These are phyloP conservation scores for Ashinkailepas kermadecensis DNA, from an alignment of 2,888 invertebrate species.

Conservation along the genomic window DNA sequence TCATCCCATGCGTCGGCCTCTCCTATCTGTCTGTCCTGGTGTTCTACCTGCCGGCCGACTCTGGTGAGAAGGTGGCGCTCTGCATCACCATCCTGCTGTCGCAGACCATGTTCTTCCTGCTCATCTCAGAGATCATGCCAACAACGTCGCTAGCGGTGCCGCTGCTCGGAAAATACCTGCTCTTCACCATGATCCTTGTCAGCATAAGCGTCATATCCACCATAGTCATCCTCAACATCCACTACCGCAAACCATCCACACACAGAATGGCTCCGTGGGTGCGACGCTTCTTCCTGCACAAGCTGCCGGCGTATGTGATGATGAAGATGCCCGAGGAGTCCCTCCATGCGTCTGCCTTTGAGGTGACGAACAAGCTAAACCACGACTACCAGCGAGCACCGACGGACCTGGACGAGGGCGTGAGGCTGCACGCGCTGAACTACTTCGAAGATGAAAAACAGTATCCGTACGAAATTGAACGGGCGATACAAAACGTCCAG, in stretches of 20 bases:
- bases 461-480: slow-evolving; percentile 85
- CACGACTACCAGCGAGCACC: neutral
- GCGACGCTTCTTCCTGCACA: slow-evolving; percentile 73
- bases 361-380: neutral
- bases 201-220: slow-evolving; percentile 85
- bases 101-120: slow-evolving; percentile 89
- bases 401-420: neutral
- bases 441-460: neutral
- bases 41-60: slow-evolving; percentile 95
- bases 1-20: slow-evolving; percentile 93
- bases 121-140: slow-evolving; percentile 91
- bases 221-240: slow-evolving; percentile 82
- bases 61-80: slow-evolving; percentile 94
- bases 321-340: slow-evolving; percentile 77
- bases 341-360: neutral
- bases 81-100: slow-evolving; percentile 89
- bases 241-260: slow-evolving; percentile 88
- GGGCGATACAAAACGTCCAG: slow-evolving; percentile 89
- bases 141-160: slow-evolving; percentile 85
- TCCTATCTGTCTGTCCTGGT: slow-evolving; percentile 92
- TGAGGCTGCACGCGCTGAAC: neutral
- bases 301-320: slow-evolving; percentile 70
- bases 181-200: slow-evolving; percentile 87
- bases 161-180: slow-evolving; percentile 77
- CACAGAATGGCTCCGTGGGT: slow-evolving; percentile 96